phyloP scores from a whole-genome alignment of 1,140 invertebrate species.

The Neodiprion virginianus region DNA sequence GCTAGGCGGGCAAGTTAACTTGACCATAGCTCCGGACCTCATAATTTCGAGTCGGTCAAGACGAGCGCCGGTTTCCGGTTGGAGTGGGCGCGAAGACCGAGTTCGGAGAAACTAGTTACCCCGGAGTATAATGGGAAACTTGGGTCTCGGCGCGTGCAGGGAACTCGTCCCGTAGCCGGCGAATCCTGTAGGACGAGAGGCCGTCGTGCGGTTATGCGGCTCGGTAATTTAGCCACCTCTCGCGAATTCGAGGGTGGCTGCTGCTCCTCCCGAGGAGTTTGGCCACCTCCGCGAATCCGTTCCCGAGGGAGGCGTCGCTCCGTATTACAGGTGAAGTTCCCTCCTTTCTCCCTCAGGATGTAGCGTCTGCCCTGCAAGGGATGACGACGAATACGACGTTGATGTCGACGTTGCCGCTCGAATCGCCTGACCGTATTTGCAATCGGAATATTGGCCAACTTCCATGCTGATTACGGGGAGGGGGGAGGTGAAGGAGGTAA shows the following conservation, averaged over 20 bases:
- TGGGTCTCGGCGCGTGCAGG: constrained; percentile 15
- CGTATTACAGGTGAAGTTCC: too few relatives aligned
- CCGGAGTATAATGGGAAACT: constrained; percentile 45
- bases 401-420: too few relatives aligned
- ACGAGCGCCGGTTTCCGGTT: constrained; percentile 23
- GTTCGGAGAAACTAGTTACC: constrained; percentile 26
- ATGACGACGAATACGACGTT: too few relatives aligned
- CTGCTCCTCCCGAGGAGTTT: not conserved
- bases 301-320: too few relatives aligned
- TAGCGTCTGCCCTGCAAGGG: too few relatives aligned
- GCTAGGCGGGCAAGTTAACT: constrained; percentile 34
- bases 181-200: not conserved
- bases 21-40: constrained; percentile 36
- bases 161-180: not conserved
- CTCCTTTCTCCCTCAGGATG: too few relatives aligned
- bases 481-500: too few relatives aligned
- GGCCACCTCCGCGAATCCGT: not conserved
- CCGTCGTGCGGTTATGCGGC: not conserved
- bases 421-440: too few relatives aligned
- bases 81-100: constrained; percentile 3
- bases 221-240: not conserved
- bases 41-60: constrained; percentile 40
- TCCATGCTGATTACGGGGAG: too few relatives aligned
- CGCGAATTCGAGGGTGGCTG: not conserved
- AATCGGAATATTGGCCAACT: too few relatives aligned